Percentiles rank a stretch among this genome's conserved stretches.
Evolutionary conservation across 2,888 invertebrate genomes (phyloP).

Genomic region (Antheraea assamensis): DNA sequence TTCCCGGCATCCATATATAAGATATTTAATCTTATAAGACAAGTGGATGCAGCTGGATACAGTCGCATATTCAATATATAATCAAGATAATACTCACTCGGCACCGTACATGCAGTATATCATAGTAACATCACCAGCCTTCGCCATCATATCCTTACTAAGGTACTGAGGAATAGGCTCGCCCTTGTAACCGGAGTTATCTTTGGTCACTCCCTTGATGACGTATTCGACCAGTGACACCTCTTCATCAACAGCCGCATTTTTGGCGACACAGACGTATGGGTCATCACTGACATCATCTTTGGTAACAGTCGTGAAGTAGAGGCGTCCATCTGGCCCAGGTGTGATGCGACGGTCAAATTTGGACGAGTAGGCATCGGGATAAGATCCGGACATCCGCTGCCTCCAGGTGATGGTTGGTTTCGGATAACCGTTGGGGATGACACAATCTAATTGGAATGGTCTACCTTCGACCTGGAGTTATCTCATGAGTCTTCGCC

Average conservation of each 20-base stretch:
- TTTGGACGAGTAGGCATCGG: constrained; percentile 37
- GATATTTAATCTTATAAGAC: neutral
- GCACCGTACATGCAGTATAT: constrained; percentile 72
- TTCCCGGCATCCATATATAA: no score
- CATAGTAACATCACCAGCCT: constrained; percentile 52
- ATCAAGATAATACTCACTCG: constrained; percentile 52
- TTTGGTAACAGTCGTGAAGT: constrained; percentile 59
- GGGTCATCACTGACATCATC: constrained; percentile 53
- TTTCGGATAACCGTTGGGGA: constrained; percentile 59
- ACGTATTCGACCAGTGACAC: constrained; percentile 58
- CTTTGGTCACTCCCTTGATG: constrained; percentile 46
- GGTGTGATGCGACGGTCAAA: constrained; percentile 50
- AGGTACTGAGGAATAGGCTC: constrained; percentile 59
- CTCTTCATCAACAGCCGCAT: constrained; percentile 50
- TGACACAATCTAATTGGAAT: constrained; percentile 57
- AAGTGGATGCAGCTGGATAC: neutral
- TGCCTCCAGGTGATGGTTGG: constrained; percentile 61
- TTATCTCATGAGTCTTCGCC: constrained; percentile 45
- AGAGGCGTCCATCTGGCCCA: constrained; percentile 60
- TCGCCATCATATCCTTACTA: constrained; percentile 52
- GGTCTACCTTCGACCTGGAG: constrained; percentile 59
- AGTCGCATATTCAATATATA: neutral
- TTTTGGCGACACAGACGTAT: constrained; percentile 61
- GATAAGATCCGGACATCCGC: constrained; percentile 43
- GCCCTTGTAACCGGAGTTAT: constrained; percentile 43